Conservation (phyloP, 2,113 vertebrate species). For the Mastomys natalensis region DNA sequence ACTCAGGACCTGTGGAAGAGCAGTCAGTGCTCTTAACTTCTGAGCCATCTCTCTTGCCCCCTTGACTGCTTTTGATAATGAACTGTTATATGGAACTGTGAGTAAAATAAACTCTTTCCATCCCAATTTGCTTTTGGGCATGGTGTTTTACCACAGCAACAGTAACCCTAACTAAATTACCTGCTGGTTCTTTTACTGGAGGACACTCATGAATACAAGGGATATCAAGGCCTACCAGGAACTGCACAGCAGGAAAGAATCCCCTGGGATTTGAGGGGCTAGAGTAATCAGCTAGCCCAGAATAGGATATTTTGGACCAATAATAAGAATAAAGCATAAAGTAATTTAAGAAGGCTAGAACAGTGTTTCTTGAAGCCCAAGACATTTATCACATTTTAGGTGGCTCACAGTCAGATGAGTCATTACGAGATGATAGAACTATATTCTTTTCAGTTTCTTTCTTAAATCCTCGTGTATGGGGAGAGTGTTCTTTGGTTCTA, state of each 20-base stretch:
- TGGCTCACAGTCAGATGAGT: neutral
- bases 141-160: neutral
- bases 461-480: neutral
- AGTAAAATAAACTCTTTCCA: neutral
- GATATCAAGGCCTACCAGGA: neutral
- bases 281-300: neutral
- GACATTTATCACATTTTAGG: neutral
- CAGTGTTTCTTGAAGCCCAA: slow-evolving; percentile 18
- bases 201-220: neutral
- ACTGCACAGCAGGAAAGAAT: neutral
- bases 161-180: neutral
- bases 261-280: neutral
- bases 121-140: neutral
- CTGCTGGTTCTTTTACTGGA: neutral
- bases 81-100: neutral
- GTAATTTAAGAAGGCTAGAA: neutral
- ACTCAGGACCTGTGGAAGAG: no score
- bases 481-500: neutral
- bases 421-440: neutral
- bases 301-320: neutral
- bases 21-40: no score
- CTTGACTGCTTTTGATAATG: neutral
- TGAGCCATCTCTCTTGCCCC: no score
- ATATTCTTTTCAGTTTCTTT: neutral
- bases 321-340: neutral